These are phyloP conservation scores for Berghia stephanieae DNA, from an alignment of 1,140 invertebrate species.

Conservation along the genomic window DNA sequence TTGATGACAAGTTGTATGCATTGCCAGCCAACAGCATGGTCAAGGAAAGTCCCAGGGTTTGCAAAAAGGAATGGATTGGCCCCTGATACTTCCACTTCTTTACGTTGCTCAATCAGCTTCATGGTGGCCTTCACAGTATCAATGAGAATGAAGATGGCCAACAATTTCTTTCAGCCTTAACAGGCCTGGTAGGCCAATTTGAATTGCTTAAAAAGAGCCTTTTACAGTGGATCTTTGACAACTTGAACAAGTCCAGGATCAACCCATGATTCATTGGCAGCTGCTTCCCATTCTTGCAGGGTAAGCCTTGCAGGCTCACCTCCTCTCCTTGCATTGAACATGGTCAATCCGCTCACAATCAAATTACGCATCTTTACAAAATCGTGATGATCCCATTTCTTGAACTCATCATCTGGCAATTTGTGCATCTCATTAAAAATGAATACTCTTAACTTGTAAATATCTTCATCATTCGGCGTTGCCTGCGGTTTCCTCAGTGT, in stretches of 20 bases:
- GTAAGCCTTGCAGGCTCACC: slow-evolving; percentile 35
- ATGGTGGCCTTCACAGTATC: slow-evolving; percentile 33
- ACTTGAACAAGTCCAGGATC: not conserved
- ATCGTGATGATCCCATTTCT: slow-evolving; percentile 1
- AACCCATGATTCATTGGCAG: slow-evolving; percentile 36
- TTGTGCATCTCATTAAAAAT: slow-evolving; percentile 24
- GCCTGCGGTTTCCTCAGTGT: slow-evolving; percentile 12
- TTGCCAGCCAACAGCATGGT: slow-evolving; percentile 34
- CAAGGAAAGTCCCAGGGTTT: slow-evolving; percentile 18
- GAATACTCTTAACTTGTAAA: slow-evolving; percentile 18
- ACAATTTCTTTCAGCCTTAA: slow-evolving; percentile 26
- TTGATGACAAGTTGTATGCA: slow-evolving; percentile 10
- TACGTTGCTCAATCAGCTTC: slow-evolving; percentile 24
- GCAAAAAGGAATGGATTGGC: slow-evolving; percentile 35
- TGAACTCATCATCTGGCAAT: slow-evolving; percentile 20
- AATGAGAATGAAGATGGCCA: slow-evolving; percentile 33
- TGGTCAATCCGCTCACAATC: slow-evolving; percentile 35
- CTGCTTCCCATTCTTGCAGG: slow-evolving; percentile 35
- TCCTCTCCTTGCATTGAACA: slow-evolving; percentile 40
- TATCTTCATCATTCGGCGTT: slow-evolving; percentile 14
- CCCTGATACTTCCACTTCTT: slow-evolving; percentile 19
- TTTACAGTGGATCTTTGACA: slow-evolving; percentile 29
- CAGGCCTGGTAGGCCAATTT: slow-evolving; percentile 36
- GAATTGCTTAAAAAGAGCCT: slow-evolving; percentile 21
- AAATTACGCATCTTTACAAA: slow-evolving; percentile 33